Evolutionary conservation across 2,888 invertebrate genomes (phyloP), one percentile per base, ranked within the genome.

Genomic region (Tetheella fluctuosa): DNA sequence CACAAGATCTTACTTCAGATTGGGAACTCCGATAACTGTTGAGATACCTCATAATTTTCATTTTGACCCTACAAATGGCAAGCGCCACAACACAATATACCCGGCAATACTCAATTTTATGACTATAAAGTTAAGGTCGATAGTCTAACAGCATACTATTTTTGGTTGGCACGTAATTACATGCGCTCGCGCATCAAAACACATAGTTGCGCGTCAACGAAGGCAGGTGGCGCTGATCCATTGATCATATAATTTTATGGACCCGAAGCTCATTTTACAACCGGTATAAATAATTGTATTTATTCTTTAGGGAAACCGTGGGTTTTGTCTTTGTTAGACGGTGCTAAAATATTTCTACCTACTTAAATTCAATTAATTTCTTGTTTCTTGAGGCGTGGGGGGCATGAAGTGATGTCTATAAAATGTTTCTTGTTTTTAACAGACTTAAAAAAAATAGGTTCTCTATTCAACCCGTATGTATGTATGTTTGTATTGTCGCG

Each of bases 241-340:
- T 79, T 80, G 83, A 79, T 84, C 81, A 84, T 88, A 83, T 86
- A 87, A 81, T 86, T 87, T 86, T 84, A 86, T 82, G 81, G 77
- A 67, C 63, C 73, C 70, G 70, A 61, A 73, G 72, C 69, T 75
- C 73, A 76, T 84, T n/a, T 86, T 85, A 84, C 73, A 80, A 75
- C 73, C 69, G 67, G 70, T 70, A 79, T 86, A 83, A 85, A 85
- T 83, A 79, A 79, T 74, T 65, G 60, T 69, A 69, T 79, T 76
- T 74, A 75, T 76, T 78, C 76, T 76, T 69, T 69, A 59, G 60
- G 63, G 64, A 65, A 72, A 71, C 67, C 68, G 58, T 67, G 69
- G 62, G 64, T 67, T 66, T 63, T 64, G 65, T 65, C 60, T 60
- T 60, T 62, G 64, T 67, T 69, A 62, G 53, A 48, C 20, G 20